phyloP scores from a whole-genome alignment of 1,140 invertebrate genomes.

The Lepidotrigona ventralis region DNA sequence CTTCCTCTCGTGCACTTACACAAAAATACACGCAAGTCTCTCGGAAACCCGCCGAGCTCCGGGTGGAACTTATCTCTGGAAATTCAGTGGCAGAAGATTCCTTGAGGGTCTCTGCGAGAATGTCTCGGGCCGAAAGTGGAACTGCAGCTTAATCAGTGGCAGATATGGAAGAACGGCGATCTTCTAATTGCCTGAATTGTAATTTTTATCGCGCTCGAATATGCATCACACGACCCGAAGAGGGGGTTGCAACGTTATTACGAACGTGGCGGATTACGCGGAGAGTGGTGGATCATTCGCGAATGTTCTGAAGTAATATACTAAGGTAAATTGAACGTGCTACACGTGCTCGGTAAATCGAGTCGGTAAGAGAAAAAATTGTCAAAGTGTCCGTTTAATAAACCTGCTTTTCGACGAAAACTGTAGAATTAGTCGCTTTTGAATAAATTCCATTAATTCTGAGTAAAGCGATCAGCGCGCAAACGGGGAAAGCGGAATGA shows the following conservation, averaged over 20 bases:
- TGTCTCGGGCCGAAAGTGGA: background rate
- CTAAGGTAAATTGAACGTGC: background rate
- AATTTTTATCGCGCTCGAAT: slow-evolving; percentile 11
- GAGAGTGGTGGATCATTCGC: background rate
- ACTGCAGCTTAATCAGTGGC: slow-evolving; percentile 20
- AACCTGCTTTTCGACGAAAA: background rate
- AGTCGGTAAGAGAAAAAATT: background rate
- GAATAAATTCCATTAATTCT: background rate
- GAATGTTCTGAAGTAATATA: background rate
- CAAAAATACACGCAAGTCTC: slow-evolving; percentile 34
- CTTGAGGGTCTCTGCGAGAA: background rate
- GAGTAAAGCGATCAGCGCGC: background rate
- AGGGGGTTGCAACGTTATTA: background rate
- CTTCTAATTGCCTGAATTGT: slow-evolving; percentile 26
- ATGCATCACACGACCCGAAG: background rate
- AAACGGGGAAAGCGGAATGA: no score
- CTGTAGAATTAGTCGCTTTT: background rate
- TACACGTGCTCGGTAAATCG: no score
- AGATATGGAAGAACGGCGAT: slow-evolving; percentile 18
- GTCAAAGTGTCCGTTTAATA: background rate
- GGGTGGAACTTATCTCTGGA: slow-evolving; percentile 51
- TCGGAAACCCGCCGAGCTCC: slow-evolving; percentile 22
- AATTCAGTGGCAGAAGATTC: slow-evolving; percentile 43
- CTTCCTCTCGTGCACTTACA: slow-evolving; percentile 49
- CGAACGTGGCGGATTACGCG: background rate